phyloP scores from a whole-genome alignment of 2,113 vertebrate species.

The Pelusios castaneus region DNA sequence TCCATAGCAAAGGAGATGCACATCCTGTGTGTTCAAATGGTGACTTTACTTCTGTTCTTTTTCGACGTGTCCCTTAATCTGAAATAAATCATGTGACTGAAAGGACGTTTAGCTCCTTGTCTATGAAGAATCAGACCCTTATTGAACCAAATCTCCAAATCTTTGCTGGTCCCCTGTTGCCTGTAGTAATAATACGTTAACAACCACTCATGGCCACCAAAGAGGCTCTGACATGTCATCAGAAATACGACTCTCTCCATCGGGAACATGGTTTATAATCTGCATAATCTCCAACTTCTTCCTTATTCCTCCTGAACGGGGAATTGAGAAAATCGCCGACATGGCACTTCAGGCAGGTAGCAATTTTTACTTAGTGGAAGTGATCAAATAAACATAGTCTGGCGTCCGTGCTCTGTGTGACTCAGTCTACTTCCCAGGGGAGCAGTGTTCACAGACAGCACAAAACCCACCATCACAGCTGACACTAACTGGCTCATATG shows the following conservation, averaged over 20 bases:
- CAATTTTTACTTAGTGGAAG: not conserved
- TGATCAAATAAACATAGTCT: not conserved
- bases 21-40: accelerated
- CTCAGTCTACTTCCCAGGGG: not conserved
- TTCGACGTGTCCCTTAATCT: not conserved
- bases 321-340: not conserved
- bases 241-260: not conserved
- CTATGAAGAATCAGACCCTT: no score
- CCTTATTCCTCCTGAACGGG: not conserved
- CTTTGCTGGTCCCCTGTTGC: accelerated
- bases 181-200: accelerated
- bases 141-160: not conserved
- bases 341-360: not conserved
- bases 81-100: not conserved
- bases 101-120: not conserved
- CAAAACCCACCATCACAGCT: not conserved
- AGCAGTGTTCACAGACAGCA: not conserved
- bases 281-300: not conserved
- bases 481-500: not conserved
- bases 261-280: not conserved
- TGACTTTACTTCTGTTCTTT: not conserved
- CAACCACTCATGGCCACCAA: not conserved
- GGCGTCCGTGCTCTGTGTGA: not conserved
- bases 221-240: not conserved
- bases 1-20: not conserved